Evolutionary conservation across 2,113 vertebrate genomes (phyloP).

Genomic region (Sturnus vulgaris): DNA sequence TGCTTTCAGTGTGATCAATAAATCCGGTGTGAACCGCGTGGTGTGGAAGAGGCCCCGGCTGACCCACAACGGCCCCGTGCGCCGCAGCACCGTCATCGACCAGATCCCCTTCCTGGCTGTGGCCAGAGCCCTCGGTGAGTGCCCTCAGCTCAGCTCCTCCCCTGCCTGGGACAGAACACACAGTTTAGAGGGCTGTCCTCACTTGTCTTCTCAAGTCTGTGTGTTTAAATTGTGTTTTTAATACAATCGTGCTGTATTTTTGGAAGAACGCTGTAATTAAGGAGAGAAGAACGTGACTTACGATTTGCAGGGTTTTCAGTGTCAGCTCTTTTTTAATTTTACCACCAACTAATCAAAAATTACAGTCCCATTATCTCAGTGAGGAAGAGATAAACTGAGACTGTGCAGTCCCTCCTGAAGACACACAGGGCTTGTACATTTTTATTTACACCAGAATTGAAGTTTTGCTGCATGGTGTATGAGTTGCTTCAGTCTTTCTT

Average conservation of each 20-base stretch:
- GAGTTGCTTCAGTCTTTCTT: not conserved
- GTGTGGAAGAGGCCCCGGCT: slow-evolving; percentile 96
- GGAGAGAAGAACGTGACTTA: not conserved
- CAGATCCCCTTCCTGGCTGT: slow-evolving; percentile 97
- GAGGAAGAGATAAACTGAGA: not conserved
- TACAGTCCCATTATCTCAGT: not conserved
- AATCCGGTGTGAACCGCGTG: slow-evolving; percentile 94
- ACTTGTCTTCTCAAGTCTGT: rapidly evolving
- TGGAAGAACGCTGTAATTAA: not conserved
- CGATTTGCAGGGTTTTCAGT: not conserved
- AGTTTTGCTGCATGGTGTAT: not conserved
- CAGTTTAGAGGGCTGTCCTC: rapidly evolving
- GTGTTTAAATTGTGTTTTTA: not conserved
- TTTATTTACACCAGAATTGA: not conserved
- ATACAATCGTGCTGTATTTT: rapidly evolving
- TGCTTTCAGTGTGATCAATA: slow-evolving; percentile 89
- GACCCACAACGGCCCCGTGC: slow-evolving; percentile 90
- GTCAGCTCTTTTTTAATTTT: not conserved
- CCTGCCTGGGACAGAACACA: rapidly evolving
- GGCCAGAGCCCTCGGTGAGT: slow-evolving; percentile 87
- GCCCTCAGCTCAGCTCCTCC: rapidly evolving
- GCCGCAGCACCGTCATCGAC: slow-evolving; percentile 93
- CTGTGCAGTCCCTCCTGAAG: not conserved
- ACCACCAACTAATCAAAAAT: not conserved
- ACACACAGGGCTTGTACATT: not conserved